Percentiles rank a stretch among this genome's conserved stretches.
Conservation (phyloP, 1,140 invertebrate species). For the Bathynomus jamesi region DNA sequence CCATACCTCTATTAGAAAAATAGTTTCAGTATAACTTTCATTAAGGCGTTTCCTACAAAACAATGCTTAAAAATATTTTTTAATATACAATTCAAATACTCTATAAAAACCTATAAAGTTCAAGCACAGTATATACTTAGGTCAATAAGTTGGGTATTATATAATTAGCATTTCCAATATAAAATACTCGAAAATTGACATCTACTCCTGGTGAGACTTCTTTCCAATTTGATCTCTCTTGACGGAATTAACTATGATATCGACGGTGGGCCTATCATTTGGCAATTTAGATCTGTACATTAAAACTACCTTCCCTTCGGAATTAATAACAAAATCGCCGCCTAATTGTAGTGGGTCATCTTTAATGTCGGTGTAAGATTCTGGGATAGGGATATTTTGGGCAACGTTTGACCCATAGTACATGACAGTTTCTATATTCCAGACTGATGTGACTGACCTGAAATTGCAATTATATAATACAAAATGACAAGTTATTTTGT, state of each 20-base stretch:
- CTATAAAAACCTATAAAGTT: no score
- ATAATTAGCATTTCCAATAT: no score
- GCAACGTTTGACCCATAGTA: conserved; percentile 25
- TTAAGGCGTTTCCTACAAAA: no score
- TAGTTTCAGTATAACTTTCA: not conserved
- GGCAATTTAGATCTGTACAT: conserved; percentile 15
- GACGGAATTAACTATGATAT: conserved; percentile 8
- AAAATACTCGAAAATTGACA: no score
- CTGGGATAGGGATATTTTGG: conserved; percentile 11
- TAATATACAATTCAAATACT: no score
- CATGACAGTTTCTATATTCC: conserved; percentile 11
- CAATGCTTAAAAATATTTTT: no score
- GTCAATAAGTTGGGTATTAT: no score
- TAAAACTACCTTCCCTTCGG: conserved; percentile 10
- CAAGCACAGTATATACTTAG: no score
- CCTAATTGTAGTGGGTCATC: conserved; percentile 35
- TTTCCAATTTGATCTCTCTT: no score
- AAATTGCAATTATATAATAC: conserved; percentile 9
- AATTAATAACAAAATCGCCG: conserved; percentile 28
- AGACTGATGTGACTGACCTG: conserved; percentile 7
- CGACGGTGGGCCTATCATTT: conserved; percentile 25
- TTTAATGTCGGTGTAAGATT: conserved; percentile 13
- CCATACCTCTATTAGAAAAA: not conserved
- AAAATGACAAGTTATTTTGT: no score
- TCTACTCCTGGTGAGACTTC: no score